Evolutionary conservation across 2,113 vertebrate species (phyloP), one percentile per base, ranked within the genome.

Genomic region (Galeopterus variegatus): DNA sequence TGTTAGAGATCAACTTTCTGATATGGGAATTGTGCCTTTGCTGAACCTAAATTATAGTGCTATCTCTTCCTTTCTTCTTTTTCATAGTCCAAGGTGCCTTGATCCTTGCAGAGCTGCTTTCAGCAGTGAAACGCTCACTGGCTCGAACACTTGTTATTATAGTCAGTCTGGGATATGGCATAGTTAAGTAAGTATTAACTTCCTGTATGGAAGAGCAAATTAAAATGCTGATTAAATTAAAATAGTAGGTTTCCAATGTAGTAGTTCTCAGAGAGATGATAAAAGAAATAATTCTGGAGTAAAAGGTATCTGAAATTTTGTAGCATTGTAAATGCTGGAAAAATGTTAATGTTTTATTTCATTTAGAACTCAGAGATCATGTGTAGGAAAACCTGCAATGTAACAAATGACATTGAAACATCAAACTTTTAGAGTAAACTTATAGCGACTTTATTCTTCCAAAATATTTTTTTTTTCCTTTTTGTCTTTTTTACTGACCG

Each of bases 81-180:
- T 54, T 95, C 62, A 4, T 97, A 99, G 99, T 99, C 70, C 99
- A 99, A 92, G 99, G 99, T 52, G 99, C 99, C 58, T 98, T 99
- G 89, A 99, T 99, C 88, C 99, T 99, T 96, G 99, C 99, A 54
- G 99, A 99, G 97, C 98, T 99, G 73, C 99, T 99, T 64, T 99
- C 99, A 0, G 99, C 99, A 14, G 98, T 99, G 96, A 99, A 99
- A 97, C 99, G 99, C 88, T 99, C 99, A 0, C 97, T 99, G 81
- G 99, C 99, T 95, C 99, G 99, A 94, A 99, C 99, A 94, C 98
- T 99, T 93, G 99, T 99, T 93, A 99, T 99, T 97, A 99, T 99
- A 84, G 99, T 99, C 97, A 99, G 99, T 92, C 98, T 99, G 81
- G 99, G 99, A 65, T 99, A 99, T 62, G 99, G 99, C 62, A 99